phyloP scores from a whole-genome alignment of 2,113 vertebrate species.

The Tragulus kanchil region DNA sequence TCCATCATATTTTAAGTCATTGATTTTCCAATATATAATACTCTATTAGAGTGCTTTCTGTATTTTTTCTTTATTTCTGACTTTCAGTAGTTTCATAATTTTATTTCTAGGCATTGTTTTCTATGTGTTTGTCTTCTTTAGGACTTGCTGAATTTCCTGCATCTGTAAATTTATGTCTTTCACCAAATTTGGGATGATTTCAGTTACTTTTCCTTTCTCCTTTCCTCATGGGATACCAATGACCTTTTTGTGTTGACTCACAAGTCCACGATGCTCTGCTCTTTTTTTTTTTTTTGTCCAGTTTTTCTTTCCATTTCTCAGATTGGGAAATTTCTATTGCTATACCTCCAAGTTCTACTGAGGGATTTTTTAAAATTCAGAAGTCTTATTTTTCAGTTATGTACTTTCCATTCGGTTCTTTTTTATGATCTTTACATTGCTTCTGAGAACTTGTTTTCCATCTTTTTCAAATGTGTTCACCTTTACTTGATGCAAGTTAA shows the following conservation, averaged over 20 bases:
- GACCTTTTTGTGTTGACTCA: background rate
- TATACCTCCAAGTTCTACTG: background rate
- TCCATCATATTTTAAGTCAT: background rate
- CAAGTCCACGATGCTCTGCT: background rate
- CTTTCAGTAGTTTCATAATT: slow-evolving; percentile 7
- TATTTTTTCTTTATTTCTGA: slow-evolving; percentile 27
- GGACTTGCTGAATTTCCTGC: background rate
- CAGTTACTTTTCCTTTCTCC: background rate
- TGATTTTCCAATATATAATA: background rate
- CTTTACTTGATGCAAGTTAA: background rate
- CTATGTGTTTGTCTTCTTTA: background rate
- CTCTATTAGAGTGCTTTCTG: background rate
- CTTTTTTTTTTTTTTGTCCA: background rate
- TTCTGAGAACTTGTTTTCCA: background rate
- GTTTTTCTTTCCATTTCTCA: background rate
- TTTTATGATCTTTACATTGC: background rate
- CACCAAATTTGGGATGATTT: background rate
- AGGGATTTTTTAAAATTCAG: background rate
- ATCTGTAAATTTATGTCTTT: slow-evolving; percentile 13
- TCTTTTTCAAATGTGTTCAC: background rate
- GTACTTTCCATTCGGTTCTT: background rate
- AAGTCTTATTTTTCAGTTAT: background rate
- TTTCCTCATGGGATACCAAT: background rate
- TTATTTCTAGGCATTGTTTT: background rate
- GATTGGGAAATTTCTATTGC: background rate